phyloP scores from a whole-genome alignment of 1,140 invertebrate genomes.

The Halictus rubicundus region DNA sequence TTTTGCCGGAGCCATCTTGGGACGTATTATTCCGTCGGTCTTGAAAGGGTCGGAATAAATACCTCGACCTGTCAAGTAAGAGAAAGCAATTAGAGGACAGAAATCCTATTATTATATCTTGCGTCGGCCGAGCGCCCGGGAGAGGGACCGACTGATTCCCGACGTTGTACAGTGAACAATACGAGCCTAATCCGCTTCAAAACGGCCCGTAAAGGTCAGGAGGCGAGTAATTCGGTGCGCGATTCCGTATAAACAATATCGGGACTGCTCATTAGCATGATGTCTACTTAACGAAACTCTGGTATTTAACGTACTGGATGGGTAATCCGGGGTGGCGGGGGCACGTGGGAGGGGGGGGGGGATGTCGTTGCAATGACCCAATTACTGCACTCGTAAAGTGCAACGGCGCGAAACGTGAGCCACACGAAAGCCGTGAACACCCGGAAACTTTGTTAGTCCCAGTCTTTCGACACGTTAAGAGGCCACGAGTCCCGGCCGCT shows the following conservation, averaged over 20 bases:
- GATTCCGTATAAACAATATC: slow-evolving; percentile 15
- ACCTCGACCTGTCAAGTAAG: too few relatives aligned
- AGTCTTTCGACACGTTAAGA: slow-evolving; percentile 57
- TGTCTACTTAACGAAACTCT: slow-evolving; percentile 38
- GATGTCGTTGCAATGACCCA: slow-evolving; percentile 52
- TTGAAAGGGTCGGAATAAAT: too few relatives aligned
- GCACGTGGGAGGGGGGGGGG: background rate
- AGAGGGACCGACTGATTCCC: background rate
- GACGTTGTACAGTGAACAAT: background rate
- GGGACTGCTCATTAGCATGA: slow-evolving; percentile 33
- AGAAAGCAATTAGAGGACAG: too few relatives aligned
- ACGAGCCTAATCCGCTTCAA: background rate
- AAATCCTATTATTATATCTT: too few relatives aligned
- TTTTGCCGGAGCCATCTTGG: too few relatives aligned
- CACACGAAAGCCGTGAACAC: slow-evolving; percentile 57
- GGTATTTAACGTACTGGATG: slow-evolving; percentile 38
- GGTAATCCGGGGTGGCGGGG: slow-evolving; percentile 33
- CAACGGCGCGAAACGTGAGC: slow-evolving; percentile 57
- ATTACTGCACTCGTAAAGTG: slow-evolving; percentile 61
- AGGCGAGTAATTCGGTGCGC: background rate
- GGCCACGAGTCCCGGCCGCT: background rate
- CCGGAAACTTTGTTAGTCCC: slow-evolving; percentile 53
- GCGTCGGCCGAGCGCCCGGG: background rate
- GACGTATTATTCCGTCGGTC: too few relatives aligned
- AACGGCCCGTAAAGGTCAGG: background rate